A percentile compares a stretch with the other conserved stretches of the same genome.
These are phyloP conservation scores for Calosoma granatense DNA, from an alignment of 1,140 invertebrate species.

Conservation along the genomic window DNA sequence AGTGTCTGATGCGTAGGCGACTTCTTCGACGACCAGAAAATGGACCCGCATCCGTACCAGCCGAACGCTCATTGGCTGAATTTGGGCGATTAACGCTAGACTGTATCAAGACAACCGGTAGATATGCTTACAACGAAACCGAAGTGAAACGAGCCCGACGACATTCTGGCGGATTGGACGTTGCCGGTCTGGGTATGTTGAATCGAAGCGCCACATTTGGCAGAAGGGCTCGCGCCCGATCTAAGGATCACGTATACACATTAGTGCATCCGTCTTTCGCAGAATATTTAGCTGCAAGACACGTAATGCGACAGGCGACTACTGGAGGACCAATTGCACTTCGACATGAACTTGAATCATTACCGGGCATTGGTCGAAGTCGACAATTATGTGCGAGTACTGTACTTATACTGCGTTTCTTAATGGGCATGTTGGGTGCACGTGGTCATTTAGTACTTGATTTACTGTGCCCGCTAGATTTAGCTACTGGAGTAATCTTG, in stretches of 20 bases:
- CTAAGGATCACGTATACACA: conserved; percentile 34
- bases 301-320: conserved; percentile 41
- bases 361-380: conserved; percentile 17
- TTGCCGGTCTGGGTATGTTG: conserved; percentile 37
- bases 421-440: conserved; percentile 39
- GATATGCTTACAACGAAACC: conserved; percentile 36
- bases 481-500: conserved; percentile 39
- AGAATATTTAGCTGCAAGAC: conserved; percentile 44
- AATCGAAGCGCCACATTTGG: conserved; percentile 34
- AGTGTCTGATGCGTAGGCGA: conserved; percentile 36
- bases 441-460: conserved; percentile 39
- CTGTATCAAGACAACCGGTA: conserved; percentile 34
- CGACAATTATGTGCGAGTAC: conserved; percentile 13
- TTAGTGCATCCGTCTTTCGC: conserved; percentile 40
- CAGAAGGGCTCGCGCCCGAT: conserved; percentile 26
- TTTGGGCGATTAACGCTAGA: conserved; percentile 39
- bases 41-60: conserved; percentile 34
- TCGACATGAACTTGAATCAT: conserved; percentile 35
- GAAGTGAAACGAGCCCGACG: conserved; percentile 31
- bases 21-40: conserved; percentile 19
- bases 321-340: conserved; percentile 36
- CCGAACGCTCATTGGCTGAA: conserved; percentile 39
- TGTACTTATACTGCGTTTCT: conserved; percentile 34
- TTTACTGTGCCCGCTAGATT: conserved; percentile 39
- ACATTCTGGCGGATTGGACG: conserved; percentile 31